Conservation (phyloP, 2,113 vertebrate species). For the Bombycilla garrulus region DNA sequence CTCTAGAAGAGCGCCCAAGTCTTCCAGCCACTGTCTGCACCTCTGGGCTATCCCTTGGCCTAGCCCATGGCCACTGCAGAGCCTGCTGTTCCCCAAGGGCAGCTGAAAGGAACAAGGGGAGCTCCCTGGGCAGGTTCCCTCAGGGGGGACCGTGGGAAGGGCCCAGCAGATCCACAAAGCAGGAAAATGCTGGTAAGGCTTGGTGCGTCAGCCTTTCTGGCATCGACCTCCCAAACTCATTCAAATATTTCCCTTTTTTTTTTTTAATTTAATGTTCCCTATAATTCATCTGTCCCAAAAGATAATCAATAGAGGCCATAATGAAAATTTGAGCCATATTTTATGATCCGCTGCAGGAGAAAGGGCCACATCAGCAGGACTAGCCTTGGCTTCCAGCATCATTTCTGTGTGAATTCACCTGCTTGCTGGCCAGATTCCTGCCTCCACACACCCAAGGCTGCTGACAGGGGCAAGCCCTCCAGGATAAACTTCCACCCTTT, state of each 20-base stretch:
- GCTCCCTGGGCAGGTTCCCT: not conserved
- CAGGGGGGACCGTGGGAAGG: not conserved
- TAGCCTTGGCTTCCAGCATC: slow-evolving; percentile 76
- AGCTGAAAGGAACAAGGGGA: not conserved
- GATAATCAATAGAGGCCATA: slow-evolving; percentile 99
- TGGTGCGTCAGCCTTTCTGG: slow-evolving; percentile 80
- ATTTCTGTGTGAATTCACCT: slow-evolving; percentile 25
- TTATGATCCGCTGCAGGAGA: slow-evolving; percentile 90
- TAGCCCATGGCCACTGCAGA: not conserved
- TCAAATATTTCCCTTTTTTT: slow-evolving; percentile 98
- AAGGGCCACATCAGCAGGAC: slow-evolving; percentile 95
- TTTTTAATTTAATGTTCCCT: slow-evolving; percentile 91
- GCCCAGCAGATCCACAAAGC: not conserved
- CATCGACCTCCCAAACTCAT: slow-evolving; percentile 92
- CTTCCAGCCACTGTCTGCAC: not conserved
- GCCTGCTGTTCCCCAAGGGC: not conserved
- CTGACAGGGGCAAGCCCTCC: slow-evolving; percentile 16
- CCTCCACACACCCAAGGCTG: not conserved
- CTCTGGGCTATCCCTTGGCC: not conserved
- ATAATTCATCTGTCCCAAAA: slow-evolving; percentile 99
- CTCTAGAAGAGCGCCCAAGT: not conserved
- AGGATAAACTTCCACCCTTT: not conserved
- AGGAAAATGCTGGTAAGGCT: slow-evolving; percentile 69
- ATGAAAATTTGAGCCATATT: slow-evolving; percentile 99
- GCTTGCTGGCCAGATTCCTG: not conserved